A percentile compares a stretch with the other conserved stretches of the same genome.
Conservation (phyloP, 2,888 invertebrate genomes). For the Tenthredo mesomela region DNA sequence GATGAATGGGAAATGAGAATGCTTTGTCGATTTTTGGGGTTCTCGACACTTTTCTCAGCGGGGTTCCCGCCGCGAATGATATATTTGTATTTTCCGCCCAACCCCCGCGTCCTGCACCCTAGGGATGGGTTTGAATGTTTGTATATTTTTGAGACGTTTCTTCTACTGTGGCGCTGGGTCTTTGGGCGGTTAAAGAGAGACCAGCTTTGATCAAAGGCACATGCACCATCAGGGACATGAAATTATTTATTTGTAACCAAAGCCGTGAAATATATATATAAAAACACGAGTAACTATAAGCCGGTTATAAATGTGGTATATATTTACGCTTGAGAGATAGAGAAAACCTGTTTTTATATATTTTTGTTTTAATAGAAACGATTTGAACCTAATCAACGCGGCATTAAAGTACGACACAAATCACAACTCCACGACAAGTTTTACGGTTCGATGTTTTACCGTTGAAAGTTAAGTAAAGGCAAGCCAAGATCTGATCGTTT, state of each 20-base stretch:
- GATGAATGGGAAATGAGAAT: constrained; percentile 43
- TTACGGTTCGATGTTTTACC: constrained; percentile 30
- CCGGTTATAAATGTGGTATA: constrained; percentile 26
- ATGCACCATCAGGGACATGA: neutral
- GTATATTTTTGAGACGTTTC: constrained; percentile 38
- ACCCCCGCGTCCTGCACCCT: constrained; percentile 2
- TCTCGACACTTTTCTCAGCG: constrained; percentile 24
- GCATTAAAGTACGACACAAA: constrained; percentile 38
- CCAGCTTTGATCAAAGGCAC: constrained; percentile 47
- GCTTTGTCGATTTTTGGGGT: constrained; percentile 9
- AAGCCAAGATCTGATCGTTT: neutral
- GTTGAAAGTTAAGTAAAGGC: constrained; percentile 3
- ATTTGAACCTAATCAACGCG: constrained; percentile 34
- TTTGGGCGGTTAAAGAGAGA: neutral
- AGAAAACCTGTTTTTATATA: constrained; percentile 28
- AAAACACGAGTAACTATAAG: neutral
- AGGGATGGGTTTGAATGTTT: constrained; percentile 38
- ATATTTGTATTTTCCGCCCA: constrained; percentile 34
- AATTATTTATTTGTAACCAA: constrained; percentile 45
- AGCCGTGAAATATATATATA: constrained; percentile 35
- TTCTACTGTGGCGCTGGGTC: neutral
- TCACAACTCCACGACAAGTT: constrained; percentile 16
- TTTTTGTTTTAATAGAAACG: constrained; percentile 20
- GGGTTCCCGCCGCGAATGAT: constrained; percentile 45
- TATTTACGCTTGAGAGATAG: constrained; percentile 25